phyloP scores from a whole-genome alignment of 2,113 vertebrate species.

The Laticauda laticaudata region DNA sequence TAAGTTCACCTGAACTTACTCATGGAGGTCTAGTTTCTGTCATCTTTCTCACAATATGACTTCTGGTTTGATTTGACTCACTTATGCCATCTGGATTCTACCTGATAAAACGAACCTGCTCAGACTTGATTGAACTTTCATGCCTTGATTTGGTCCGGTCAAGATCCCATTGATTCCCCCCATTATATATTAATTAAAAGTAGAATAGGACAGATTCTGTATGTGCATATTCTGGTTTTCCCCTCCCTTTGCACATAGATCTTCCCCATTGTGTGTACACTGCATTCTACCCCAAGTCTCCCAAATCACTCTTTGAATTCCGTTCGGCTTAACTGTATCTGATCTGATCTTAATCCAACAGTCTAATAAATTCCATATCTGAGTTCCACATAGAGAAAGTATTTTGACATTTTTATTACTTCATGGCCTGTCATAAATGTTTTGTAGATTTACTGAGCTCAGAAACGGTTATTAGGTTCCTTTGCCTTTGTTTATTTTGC shows the following conservation, averaged over 20 bases:
- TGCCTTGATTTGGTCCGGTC: not conserved
- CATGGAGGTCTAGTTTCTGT: not conserved
- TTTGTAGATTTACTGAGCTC: not conserved
- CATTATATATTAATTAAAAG: not conserved
- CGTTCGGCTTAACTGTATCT: not conserved
- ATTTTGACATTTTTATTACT: not conserved
- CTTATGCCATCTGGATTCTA: not conserved
- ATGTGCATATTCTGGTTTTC: not conserved
- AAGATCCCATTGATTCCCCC: not conserved
- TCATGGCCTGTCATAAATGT: not conserved
- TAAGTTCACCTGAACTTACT: not conserved
- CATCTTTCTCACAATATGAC: not conserved
- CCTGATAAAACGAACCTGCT: not conserved
- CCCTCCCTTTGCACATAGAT: not conserved
- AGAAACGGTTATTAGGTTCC: not conserved
- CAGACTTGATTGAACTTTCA: not conserved
- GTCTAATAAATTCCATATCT: not conserved
- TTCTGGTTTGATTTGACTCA: not conserved
- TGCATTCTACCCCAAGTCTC: not conserved
- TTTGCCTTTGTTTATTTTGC: not conserved
- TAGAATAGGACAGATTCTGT: not conserved
- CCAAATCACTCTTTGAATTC: not conserved
- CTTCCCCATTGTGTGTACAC: not conserved
- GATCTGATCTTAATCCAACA: not conserved
- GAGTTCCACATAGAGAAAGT: not conserved